Base-by-base conservation (phyloP, 2,113 vertebrate genomes). In the Anolis sagrei region DNA sequence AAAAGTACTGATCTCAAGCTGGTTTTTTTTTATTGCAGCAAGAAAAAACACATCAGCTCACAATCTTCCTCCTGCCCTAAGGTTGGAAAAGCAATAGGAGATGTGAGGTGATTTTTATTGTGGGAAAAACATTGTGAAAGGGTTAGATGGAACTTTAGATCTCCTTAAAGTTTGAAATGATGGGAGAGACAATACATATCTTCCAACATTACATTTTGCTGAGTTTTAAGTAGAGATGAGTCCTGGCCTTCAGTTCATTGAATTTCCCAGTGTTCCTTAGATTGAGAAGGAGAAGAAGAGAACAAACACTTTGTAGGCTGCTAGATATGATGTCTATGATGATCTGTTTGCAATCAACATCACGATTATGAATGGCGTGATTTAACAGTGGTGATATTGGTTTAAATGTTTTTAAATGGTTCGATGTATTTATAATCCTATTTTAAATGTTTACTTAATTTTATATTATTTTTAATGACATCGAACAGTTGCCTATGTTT, bases 311-410 rank as follows among this genome's bases (percentile, higher is more conserved):
- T 32, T 11, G 51, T 5, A 54, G 29, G 9, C 74, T 29, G 21
- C 76, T 9, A 8, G 23, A 39, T 39, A 4, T 62, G 21, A 16
- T 83, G 82, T 92, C 90, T 90, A 92, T 92, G 90, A 32, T 76
- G 10, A 14, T 76, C 88, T 29, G 74, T 34, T 66, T 89, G 49
- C 72, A 93, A 89, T 87, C n/a, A n/a, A n/a, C n/a, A n/a, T n/a
- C n/a, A n/a, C n/a, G n/a, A n/a, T n/a, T n/a, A n/a, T n/a, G n/a
- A n/a, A n/a, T n/a, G n/a, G n/a, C n/a, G n/a, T n/a, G n/a, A n/a
- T n/a, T n/a, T n/a, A n/a, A n/a, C n/a, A n/a, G n/a, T n/a, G n/a
- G n/a, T n/a, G n/a, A n/a, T n/a, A n/a, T n/a, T n/a, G n/a, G n/a
- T n/a, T n/a, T n/a, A n/a, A n/a, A n/a, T n/a, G n/a, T n/a, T n/a